These are phyloP conservation scores for Holothuria leucospilota DNA, from an alignment of 53 echinoderm and acorn worm species.

Conservation along the genomic window DNA sequence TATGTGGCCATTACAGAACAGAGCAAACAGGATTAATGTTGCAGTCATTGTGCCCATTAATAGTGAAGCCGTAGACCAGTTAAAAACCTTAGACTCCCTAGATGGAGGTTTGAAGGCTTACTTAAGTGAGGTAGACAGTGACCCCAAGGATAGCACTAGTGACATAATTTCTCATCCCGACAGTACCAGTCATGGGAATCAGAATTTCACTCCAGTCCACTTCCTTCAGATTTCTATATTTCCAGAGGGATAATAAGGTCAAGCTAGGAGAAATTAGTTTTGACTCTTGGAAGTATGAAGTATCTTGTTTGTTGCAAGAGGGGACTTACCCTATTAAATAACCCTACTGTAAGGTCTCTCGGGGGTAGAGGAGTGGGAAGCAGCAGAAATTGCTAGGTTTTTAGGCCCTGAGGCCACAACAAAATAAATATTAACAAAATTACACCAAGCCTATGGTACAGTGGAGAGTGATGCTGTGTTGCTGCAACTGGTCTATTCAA, in stretches of 20 bases:
- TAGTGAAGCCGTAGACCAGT: background rate
- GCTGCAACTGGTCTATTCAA: constrained; percentile 37
- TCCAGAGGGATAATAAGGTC: background rate
- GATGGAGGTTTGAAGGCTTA: no score
- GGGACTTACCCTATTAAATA: background rate
- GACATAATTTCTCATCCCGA: no score
- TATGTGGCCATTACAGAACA: no score
- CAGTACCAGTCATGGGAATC: no score
- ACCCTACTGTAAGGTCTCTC: background rate
- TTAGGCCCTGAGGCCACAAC: background rate
- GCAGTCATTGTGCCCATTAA: background rate
- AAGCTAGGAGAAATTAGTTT: background rate
- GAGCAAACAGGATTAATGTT: no score
- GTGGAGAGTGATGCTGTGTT: constrained; percentile 31
- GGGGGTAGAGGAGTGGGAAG: background rate
- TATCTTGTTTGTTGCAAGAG: background rate
- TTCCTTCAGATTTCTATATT: background rate
- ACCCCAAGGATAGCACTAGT: no score
- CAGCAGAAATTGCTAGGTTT: background rate
- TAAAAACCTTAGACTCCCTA: background rate
- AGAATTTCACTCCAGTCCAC: background rate
- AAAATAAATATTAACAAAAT: background rate
- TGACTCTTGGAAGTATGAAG: background rate
- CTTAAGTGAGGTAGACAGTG: no score
- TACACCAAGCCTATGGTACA: background rate